Percentiles rank a stretch among this genome's conserved stretches.
Conservation (phyloP, 2,113 vertebrate species). For the Choloepus hoffmanni region DNA sequence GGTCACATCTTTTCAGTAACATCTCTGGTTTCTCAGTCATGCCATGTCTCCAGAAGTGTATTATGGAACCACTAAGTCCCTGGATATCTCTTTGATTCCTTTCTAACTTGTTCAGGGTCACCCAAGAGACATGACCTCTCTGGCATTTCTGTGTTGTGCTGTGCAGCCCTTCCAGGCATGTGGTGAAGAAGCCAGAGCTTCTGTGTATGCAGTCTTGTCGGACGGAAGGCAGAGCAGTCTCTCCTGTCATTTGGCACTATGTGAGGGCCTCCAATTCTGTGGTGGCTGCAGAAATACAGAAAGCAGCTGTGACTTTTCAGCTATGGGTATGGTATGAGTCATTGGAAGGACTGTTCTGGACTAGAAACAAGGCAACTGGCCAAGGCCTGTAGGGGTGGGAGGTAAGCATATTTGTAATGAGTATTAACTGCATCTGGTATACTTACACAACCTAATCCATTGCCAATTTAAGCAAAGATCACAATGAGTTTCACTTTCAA, state of each 20-base stretch:
- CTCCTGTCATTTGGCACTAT: not conserved
- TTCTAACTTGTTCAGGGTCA: not conserved
- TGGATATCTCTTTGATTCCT: not conserved
- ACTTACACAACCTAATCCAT: not conserved
- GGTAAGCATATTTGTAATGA: not conserved
- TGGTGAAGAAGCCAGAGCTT: not conserved
- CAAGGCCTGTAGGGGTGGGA: not conserved
- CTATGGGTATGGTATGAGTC: not conserved
- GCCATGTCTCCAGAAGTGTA: not conserved
- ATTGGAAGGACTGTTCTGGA: not conserved
- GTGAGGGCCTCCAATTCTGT: not conserved
- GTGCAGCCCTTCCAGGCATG: not conserved
- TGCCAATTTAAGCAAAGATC: not conserved
- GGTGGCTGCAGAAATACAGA: not conserved
- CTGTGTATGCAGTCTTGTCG: not conserved
- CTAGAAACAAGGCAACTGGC: not conserved
- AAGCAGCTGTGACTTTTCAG: not conserved
- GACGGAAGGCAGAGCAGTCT: not conserved
- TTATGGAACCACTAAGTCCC: not conserved
- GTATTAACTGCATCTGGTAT: not conserved
- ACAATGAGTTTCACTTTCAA: not conserved
- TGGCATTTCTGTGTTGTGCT: not conserved
- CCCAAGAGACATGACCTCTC: not conserved
- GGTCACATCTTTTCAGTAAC: not conserved
- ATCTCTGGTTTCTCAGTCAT: slow-evolving; percentile 3